Conservation (phyloP, 2,797 vertebrate species). For the Sphenodon punctatus region DNA sequence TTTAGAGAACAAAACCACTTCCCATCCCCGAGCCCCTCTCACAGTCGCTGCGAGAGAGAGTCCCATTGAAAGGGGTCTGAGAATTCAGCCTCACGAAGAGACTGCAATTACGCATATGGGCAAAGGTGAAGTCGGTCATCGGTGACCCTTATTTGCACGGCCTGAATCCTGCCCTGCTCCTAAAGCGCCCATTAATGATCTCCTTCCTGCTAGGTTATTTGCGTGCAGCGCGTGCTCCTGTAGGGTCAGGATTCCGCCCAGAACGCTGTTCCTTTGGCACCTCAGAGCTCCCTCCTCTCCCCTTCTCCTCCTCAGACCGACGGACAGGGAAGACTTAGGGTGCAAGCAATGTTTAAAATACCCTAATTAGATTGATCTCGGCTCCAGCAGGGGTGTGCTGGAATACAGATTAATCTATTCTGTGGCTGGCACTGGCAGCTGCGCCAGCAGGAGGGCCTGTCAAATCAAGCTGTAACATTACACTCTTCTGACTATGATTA, state of each 20-base stretch:
- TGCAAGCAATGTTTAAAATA: slow-evolving; percentile 69
- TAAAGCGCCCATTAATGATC: too few species aligned
- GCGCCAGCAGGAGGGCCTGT: slow-evolving; percentile 71
- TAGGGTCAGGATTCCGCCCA: neutral
- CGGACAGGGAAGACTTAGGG: slow-evolving; percentile 39
- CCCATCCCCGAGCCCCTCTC: fast-evolving
- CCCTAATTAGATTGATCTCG: slow-evolving; percentile 75
- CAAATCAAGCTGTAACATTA: slow-evolving; percentile 58
- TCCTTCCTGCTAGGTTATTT: too few species aligned
- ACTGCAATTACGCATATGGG: too few species aligned
- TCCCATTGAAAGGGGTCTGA: too few species aligned
- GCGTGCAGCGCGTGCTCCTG: too few species aligned
- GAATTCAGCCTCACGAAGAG: too few species aligned
- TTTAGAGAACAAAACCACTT: neutral
- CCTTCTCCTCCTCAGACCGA: slow-evolving; percentile 39
- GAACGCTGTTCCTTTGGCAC: neutral
- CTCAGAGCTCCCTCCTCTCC: neutral
- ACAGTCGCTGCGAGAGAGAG: fast-evolving
- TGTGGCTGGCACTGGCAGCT: slow-evolving; percentile 59
- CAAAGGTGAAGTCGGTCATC: too few species aligned
- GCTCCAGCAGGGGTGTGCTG: slow-evolving; percentile 49
- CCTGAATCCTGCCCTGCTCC: too few species aligned
- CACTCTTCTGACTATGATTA: slow-evolving; percentile 61
- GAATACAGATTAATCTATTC: slow-evolving; percentile 74
- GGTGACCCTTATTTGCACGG: too few species aligned